Conservation (phyloP, 2,888 invertebrate genomes). For the Caenorhabditis wallacei region DNA sequence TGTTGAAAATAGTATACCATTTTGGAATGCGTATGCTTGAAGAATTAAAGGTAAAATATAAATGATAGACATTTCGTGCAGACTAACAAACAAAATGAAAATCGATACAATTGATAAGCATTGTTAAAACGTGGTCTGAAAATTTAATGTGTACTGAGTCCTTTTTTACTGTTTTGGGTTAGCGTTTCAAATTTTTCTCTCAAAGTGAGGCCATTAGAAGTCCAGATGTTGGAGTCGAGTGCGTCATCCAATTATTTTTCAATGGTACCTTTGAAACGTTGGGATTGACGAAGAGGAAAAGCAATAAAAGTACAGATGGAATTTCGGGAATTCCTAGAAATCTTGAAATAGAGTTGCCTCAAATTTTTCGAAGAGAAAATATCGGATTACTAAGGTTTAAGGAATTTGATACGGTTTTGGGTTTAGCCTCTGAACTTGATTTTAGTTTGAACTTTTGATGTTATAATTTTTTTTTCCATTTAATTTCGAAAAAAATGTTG, state of each 20-base stretch:
- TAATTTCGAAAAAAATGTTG: background rate
- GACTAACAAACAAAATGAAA: background rate
- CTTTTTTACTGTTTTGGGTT: no score
- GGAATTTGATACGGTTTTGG: slow-evolving; percentile 7
- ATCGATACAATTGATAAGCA: slow-evolving; percentile 2
- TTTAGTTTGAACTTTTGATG: background rate
- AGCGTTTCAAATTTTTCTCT: no score
- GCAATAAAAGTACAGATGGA: background rate
- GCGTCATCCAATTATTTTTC: slow-evolving; percentile 52
- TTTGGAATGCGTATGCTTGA: slow-evolving; percentile 30
- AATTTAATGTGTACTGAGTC: no score
- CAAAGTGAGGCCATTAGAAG: slow-evolving; percentile 41
- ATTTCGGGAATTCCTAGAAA: background rate
- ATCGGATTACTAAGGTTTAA: background rate
- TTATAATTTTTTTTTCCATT: slow-evolving; percentile 2
- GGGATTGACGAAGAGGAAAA: background rate
- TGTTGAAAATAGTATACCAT: slow-evolving; percentile 34
- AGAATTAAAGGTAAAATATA: background rate
- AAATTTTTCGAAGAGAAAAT: background rate
- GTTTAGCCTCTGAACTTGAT: slow-evolving; percentile 28
- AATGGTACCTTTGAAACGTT: slow-evolving; percentile 48
- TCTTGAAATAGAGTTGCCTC: background rate
- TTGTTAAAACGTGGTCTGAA: background rate
- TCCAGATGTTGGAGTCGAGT: slow-evolving; percentile 45
- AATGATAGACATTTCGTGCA: background rate